phyloP scores from a whole-genome alignment of 2,888 invertebrate species.

The Osedax fenrisi region DNA sequence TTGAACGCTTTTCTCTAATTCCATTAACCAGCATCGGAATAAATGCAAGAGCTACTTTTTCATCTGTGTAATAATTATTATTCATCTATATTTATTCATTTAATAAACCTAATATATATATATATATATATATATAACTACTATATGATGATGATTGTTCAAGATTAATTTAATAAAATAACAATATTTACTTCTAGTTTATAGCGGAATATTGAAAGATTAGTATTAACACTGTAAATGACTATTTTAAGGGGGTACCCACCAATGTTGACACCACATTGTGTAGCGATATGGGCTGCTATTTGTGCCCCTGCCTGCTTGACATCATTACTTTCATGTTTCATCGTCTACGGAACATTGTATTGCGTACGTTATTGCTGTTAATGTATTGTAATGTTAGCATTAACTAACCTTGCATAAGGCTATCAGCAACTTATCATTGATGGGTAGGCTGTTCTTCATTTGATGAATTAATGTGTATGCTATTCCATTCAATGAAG shows the following conservation, averaged over 20 bases:
- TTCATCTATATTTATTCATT: neutral
- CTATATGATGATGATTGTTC: too few relatives aligned
- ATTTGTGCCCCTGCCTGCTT: constrained; percentile 78
- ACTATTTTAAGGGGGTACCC: too few relatives aligned
- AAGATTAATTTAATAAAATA: neutral
- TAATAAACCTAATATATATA: too few relatives aligned
- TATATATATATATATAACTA: too few relatives aligned
- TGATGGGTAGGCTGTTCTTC: neutral
- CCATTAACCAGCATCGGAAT: constrained; percentile 89
- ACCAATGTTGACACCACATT: too few relatives aligned
- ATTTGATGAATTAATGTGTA: neutral
- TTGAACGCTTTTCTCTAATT: constrained; percentile 91
- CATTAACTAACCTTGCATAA: neutral
- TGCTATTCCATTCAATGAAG: neutral
- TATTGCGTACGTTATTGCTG: neutral
- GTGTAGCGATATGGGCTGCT: constrained; percentile 65
- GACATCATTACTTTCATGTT: constrained; percentile 81
- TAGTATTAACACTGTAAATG: too few relatives aligned
- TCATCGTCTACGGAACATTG: constrained; percentile 55
- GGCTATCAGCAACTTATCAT: neutral
- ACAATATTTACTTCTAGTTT: neutral
- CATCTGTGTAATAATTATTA: neutral
- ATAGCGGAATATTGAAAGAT: too few relatives aligned
- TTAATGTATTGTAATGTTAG: neutral
- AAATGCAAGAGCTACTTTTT: constrained; percentile 32